Evolutionary conservation across 2,888 invertebrate genomes (phyloP), one percentile per base, ranked within the genome.

Genomic region (Mesoligia furuncula): DNA sequence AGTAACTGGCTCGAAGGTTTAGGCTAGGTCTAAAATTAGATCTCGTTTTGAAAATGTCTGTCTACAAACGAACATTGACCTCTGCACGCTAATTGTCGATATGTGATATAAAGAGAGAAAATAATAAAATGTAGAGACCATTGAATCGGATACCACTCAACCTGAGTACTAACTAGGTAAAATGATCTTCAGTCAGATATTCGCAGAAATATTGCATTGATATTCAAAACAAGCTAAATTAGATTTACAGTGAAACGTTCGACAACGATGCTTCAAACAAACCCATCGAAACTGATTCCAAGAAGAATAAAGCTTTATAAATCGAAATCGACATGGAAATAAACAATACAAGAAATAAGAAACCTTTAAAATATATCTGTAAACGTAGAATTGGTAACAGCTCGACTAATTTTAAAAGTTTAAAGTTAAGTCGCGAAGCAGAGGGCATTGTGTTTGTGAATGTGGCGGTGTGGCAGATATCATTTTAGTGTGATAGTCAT

Each of bases 381-480:
- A 66, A 73, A 64, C 31, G 39, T 54, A 27, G 54, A 75, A 79
- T 75, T 65, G 62, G 68, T 80, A 72, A 80, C 73, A 84, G 62
- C 76, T 84, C 80, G 72, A 76, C 91, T 92, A 93, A 93, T 93
- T 93, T 92, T 90, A 88, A 91, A 89, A 92, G 88, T 92, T 91
- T 89, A 90, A 89, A 90, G 91, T 90, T 89, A 89, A 90, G 89
- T 90, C 89, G 85, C 64, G 79, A 68, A 79, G 68, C 76, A 81
- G 69, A 80, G 76, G 27, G 61, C 77, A n/a, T 15, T 36, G 3
- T 61, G 17, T 65, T 9, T 24, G 5, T 24, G 20, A 71, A 39
- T 13, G 20, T 20, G 0, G 36, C 17, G 6, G 69, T 89, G 88
- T 88, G 90, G 82, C 82, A 82, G 9, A 54, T 27, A 84, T 77